Conservation (phyloP, 2,888 invertebrate genomes). For the Thalpophila matura region DNA sequence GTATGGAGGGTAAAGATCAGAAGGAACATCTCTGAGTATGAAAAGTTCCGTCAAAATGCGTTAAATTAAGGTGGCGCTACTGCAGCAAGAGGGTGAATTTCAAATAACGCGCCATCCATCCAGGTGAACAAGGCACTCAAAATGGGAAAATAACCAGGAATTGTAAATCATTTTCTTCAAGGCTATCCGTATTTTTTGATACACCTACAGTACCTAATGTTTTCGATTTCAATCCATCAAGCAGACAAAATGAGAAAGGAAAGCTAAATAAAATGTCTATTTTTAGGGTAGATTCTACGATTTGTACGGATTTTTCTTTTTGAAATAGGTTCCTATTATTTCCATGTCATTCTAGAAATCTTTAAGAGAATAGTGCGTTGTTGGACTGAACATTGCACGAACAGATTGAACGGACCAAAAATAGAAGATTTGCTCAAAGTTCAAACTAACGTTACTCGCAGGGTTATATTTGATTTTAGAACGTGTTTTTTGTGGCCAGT, state of each 20-base stretch:
- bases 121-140: too few species aligned
- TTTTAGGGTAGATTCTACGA: background rate
- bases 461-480: constrained; percentile 26
- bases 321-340: background rate
- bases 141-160: background rate
- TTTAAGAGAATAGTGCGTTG: background rate
- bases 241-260: background rate
- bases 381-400: background rate
- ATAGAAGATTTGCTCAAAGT: background rate
- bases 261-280: background rate
- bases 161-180: background rate
- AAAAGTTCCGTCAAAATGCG: too few species aligned
- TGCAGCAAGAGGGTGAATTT: too few species aligned
- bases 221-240: background rate
- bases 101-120: too few species aligned
- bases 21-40: too few species aligned
- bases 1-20: too few species aligned
- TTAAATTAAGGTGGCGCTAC: too few species aligned
- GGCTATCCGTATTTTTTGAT: background rate
- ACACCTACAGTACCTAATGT: background rate
- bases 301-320: background rate
- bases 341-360: too few species aligned
- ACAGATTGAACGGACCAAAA: background rate
- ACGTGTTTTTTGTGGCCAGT: background rate
- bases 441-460: constrained; percentile 1